These are phyloP conservation scores for Choloepus hoffmanni DNA, from an alignment of 2,113 vertebrate genomes.

Conservation along the genomic window DNA sequence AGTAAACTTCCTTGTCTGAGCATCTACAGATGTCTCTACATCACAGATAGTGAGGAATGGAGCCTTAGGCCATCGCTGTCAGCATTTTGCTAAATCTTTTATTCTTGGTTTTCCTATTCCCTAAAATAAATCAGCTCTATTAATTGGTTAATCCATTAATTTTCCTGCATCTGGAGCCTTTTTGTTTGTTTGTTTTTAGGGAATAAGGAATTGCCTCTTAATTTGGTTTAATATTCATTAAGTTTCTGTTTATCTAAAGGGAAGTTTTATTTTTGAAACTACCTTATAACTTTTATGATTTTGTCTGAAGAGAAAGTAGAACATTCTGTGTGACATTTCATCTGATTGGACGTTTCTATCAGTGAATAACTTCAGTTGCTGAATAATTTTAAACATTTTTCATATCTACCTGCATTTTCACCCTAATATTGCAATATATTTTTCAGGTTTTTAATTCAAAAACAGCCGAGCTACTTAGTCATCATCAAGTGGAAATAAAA, in stretches of 20 bases:
- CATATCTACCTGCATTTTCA: slow-evolving; percentile 48
- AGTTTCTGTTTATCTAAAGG: slow-evolving; percentile 38
- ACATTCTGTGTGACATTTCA: not conserved
- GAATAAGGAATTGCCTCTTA: slow-evolving; percentile 10
- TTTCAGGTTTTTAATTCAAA: slow-evolving; percentile 96
- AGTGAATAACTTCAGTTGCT: slow-evolving; percentile 8
- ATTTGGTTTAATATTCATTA: not conserved
- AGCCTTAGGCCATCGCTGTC: not conserved
- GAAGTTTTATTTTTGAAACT: slow-evolving; percentile 20
- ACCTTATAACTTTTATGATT: slow-evolving; percentile 36
- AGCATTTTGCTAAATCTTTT: slow-evolving; percentile 2
- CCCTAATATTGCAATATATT: slow-evolving; percentile 66
- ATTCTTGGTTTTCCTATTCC: slow-evolving; percentile 39
- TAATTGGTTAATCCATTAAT: not conserved
- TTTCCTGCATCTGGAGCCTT: slow-evolving; percentile 12
- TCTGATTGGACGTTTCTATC: not conserved
- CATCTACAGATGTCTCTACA: not conserved
- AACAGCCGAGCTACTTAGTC: slow-evolving; percentile 95
- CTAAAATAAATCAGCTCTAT: not conserved
- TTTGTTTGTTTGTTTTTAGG: slow-evolving; percentile 17
- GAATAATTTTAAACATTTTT: slow-evolving; percentile 12
- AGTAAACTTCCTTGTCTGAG: not conserved
- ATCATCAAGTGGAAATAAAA: slow-evolving; percentile 96
- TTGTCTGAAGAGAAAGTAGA: slow-evolving; percentile 8
- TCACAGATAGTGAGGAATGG: not conserved